Evolutionary conservation across 2,113 vertebrate genomes (phyloP), one percentile per base, ranked within the genome.

Genomic region (Chaenogobius annularis): DNA sequence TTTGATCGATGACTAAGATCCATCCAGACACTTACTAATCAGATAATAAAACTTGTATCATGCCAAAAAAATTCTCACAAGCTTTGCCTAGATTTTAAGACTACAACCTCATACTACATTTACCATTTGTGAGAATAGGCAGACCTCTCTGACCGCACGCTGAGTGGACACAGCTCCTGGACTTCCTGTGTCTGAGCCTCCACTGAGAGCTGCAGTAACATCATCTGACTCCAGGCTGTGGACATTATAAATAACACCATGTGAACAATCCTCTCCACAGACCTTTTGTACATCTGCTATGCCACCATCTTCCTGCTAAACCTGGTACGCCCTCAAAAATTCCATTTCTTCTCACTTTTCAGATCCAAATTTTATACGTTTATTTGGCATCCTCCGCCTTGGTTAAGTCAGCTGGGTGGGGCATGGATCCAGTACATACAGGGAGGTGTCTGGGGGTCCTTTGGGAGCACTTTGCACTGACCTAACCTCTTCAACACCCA

Each of bases 271-370:
- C 50, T 59, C 63, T 74, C 61, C 50, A 6, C 35, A 74, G 67
- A 80, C 68, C 76, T 81, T 11, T 48, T 81, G 70, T 46, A 63
- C 73, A 79, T 82, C 44, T 63, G 81, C 84, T 78, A 75, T 82
- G 69, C 69, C 82, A 77, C 50, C 73, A 56, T 71, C 78, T 70
- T 50, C 15, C 67, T 13, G 64, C 69, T 50, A 22, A 46, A 66
- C 64, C 56, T 59, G 69, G 23, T 58, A 23, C 5, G 5, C 69
- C 10, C 67, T 40, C 20, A 68, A 75, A n/a, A 67, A 62, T 26
- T 77, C 64, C 64, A 43, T n/a, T 48, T 59, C 68, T 68, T 72
- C 61, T 75, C 62, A 63, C 65, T 79, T 59, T 46, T 59, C 71
- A 71, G 71, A 77, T 14, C 55, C 35, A 40, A 35, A 35, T 35